A percentile compares a stretch with the other conserved stretches of the same genome.
Evolutionary conservation across 2,113 vertebrate species (phyloP).

Genomic region (Labeo catla): DNA sequence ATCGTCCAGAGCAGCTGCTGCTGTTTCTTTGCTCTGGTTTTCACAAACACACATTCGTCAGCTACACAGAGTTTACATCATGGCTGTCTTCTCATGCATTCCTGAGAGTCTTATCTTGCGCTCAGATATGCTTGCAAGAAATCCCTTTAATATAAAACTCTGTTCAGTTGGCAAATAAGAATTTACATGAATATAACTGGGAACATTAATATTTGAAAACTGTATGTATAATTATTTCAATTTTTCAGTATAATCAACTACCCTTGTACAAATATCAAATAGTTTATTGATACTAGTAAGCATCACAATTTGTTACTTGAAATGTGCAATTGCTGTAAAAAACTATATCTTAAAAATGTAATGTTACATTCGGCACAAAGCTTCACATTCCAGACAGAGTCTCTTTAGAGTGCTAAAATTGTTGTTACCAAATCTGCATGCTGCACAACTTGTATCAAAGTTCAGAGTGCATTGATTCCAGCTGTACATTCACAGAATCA

Average conservation of each 20-base stretch:
- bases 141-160: not conserved
- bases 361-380: slow-evolving; percentile 13
- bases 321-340: not conserved
- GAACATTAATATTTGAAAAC: not conserved
- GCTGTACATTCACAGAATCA: slow-evolving; percentile 21
- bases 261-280: not conserved
- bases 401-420: not conserved
- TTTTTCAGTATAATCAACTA: not conserved
- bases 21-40: not conserved
- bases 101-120: not conserved
- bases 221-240: too few relatives aligned
- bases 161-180: not conserved
- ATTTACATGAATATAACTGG: not conserved
- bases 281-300: not conserved
- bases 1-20: not conserved
- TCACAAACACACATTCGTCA: not conserved
- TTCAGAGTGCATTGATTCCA: not conserved
- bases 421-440: not conserved
- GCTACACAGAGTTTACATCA: slow-evolving; percentile 13
- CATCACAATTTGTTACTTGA: not conserved
- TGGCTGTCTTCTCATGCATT: not conserved
- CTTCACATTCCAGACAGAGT: slow-evolving; percentile 13
- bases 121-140: not conserved
- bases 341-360: not conserved
- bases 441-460: not conserved